These are phyloP conservation scores for Caenorhabditis afra DNA, from an alignment of 2,888 invertebrate genomes.

Conservation along the genomic window DNA sequence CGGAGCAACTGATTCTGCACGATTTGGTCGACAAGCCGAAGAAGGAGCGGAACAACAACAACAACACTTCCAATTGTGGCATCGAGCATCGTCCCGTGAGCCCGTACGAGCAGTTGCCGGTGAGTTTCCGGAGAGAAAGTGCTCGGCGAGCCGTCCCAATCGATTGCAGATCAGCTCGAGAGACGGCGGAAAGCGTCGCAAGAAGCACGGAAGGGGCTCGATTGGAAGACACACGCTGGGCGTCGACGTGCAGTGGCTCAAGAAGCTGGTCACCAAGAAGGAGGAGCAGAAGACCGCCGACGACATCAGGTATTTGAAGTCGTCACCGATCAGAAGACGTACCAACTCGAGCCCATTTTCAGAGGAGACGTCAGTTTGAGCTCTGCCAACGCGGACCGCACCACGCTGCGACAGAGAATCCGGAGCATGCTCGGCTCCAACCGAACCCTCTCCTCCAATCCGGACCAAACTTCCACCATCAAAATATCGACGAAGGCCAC, in stretches of 20 bases:
- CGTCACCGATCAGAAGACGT: neutral
- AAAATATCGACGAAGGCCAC: constrained; percentile 44
- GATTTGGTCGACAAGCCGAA: constrained; percentile 51
- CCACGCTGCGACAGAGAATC: constrained; percentile 64
- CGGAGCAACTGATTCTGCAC: constrained; percentile 42
- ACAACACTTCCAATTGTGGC: too few relatives aligned
- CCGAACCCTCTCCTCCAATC: constrained; percentile 46
- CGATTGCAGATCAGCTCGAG: constrained; percentile 42
- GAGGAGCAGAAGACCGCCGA: constrained; percentile 51
- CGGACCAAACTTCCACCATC: constrained; percentile 29
- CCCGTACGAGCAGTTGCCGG: constrained; percentile 76
- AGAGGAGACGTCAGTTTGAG: constrained; percentile 58
- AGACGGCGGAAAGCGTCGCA: constrained; percentile 52
- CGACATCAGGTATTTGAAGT: constrained; percentile 35
- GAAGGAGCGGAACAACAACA: constrained; percentile 59
- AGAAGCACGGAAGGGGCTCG: constrained; percentile 76
- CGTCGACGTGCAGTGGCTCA: constrained; percentile 80
- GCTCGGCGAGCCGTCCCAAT: neutral
- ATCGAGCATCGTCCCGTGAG: constrained; percentile 60
- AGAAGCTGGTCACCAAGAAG: constrained; percentile 66
- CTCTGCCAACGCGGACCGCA: constrained; percentile 38
- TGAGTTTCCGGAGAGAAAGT: constrained; percentile 42
- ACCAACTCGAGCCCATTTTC: constrained; percentile 2
- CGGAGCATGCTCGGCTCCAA: constrained; percentile 68
- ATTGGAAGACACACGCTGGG: constrained; percentile 77